These are phyloP conservation scores for Cerceris ruficornis DNA, from an alignment of 2,888 invertebrate species.

Conservation along the genomic window DNA sequence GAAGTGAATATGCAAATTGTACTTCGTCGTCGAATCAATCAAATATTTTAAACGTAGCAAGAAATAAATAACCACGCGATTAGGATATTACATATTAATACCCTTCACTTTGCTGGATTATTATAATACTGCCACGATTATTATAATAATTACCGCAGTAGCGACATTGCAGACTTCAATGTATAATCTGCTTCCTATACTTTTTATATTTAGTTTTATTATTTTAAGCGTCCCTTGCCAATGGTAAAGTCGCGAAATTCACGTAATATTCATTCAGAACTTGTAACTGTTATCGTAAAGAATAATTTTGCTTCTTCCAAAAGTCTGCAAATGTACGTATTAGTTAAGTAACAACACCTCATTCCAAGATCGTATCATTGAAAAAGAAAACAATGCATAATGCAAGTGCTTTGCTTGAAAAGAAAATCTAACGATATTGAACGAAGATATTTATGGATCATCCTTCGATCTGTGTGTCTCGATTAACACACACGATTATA, in stretches of 20 bases:
- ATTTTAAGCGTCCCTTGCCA: neutral
- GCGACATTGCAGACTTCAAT: constrained; percentile 16
- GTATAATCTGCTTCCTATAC: constrained; percentile 9
- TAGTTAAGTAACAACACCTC: neutral
- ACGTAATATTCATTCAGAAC: no score
- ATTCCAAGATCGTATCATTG: neutral
- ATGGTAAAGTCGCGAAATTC: neutral
- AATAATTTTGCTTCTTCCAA: constrained; percentile 1
- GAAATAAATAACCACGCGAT: constrained; percentile 7
- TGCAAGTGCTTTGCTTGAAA: constrained; percentile 35
- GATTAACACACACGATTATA: neutral
- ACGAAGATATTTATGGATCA: neutral
- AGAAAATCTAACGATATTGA: constrained; percentile 13
- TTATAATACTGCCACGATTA: constrained; percentile 44
- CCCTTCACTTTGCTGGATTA: constrained; percentile 28
- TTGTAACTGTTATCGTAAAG: no score
- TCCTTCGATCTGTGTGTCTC: neutral
- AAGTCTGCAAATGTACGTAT: neutral
- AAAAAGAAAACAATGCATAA: neutral
- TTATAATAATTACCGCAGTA: constrained; percentile 26
- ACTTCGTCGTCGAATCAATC: constrained; percentile 19
- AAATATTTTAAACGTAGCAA: constrained; percentile 39
- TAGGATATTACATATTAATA: constrained; percentile 16
- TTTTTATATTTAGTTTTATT: constrained; percentile 18
- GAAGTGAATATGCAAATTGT: neutral